Percentiles rank a stretch among this genome's conserved stretches.
Evolutionary conservation across 2,888 invertebrate genomes (phyloP).

Genomic region (Cosmia pyralina): DNA sequence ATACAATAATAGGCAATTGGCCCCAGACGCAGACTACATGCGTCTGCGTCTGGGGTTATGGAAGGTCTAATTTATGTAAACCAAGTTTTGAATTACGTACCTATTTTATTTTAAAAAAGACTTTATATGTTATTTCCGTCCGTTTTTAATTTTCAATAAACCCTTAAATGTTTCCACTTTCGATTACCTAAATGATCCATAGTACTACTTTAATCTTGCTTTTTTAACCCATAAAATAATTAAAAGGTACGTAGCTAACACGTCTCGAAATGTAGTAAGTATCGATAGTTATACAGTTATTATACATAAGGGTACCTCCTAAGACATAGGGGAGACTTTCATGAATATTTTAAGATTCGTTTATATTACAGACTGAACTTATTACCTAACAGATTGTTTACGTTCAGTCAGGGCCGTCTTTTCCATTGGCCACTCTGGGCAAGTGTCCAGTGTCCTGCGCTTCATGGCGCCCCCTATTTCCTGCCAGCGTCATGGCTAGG

Average conservation of each 20-base stretch:
- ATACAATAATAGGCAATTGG: too few relatives aligned
- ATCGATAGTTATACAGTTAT: neutral
- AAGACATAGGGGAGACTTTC: slow-evolving; percentile 70
- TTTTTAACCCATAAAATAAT: neutral
- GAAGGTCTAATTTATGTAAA: neutral
- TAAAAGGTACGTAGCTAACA: neutral
- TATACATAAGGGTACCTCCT: slow-evolving; percentile 59
- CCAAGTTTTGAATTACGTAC: neutral
- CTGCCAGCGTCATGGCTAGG: too few relatives aligned
- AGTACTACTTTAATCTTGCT: neutral
- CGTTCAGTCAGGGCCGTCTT: too few relatives aligned
- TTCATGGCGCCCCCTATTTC: too few relatives aligned
- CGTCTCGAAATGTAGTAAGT: neutral
- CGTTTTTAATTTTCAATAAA: neutral
- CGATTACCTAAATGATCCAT: neutral
- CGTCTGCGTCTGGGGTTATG: too few relatives aligned
- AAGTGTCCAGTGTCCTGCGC: too few relatives aligned
- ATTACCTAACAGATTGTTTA: slow-evolving; percentile 26
- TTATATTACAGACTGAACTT: slow-evolving; percentile 66
- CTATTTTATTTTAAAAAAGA: neutral
- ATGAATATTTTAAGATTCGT: slow-evolving; percentile 79
- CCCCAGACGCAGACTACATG: too few relatives aligned
- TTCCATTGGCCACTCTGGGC: too few relatives aligned
- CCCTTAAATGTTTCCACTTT: neutral
- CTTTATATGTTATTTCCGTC: neutral